Base-by-base conservation (phyloP, 2,797 vertebrate genomes). In the Xyrichtys novacula region DNA sequence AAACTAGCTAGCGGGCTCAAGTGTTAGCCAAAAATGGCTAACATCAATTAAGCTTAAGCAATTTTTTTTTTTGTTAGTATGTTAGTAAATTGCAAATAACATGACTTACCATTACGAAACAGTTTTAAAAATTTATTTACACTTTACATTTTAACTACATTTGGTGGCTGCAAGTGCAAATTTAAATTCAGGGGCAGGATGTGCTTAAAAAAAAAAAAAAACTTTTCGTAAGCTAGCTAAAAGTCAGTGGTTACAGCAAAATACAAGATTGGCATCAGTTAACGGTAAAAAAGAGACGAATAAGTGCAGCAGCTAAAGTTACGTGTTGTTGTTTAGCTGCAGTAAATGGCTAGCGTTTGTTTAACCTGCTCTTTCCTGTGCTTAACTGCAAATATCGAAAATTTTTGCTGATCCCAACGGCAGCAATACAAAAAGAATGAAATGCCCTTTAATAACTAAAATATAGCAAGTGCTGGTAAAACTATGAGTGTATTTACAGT, bases 131-230 rank as follows among this genome's bases (percentile, higher is more conserved):
- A 34, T 34, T 34, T 9, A 73, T 58, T 39, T 14, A 74, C 47
- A 67, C 47, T 71, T 36, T 65, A 70, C 59, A 79, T 69, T 59
- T 36, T 71, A 71, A 62, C 52, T 7, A 64, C 44, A 67, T 60
- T 28, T 53, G 15, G 29, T 62, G 59, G 32, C 26, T 44, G 43
- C n/a, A 40, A 34, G 57, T 65, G 54, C 42, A 74, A 55, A 54
- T 23, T 68, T 64, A 29, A 8, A 65, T 62, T 28, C n/a, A n/a
- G 32, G 22, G 1, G 28, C 44, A 65, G 55, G 3, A 26, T 4
- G 25, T 31, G 25, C 14, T 54, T n/a, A 6, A 50, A 57, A 65
- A 52, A 11, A 56, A n/a, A n/a, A 44, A 73, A 65, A 52, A 11
- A 56, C 39, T 22, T 26, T 12, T 4, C 46, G 16, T 12, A 15